These are phyloP conservation scores for Sigmodon hispidus DNA, from an alignment of 2,113 vertebrate species.

Conservation along the genomic window DNA sequence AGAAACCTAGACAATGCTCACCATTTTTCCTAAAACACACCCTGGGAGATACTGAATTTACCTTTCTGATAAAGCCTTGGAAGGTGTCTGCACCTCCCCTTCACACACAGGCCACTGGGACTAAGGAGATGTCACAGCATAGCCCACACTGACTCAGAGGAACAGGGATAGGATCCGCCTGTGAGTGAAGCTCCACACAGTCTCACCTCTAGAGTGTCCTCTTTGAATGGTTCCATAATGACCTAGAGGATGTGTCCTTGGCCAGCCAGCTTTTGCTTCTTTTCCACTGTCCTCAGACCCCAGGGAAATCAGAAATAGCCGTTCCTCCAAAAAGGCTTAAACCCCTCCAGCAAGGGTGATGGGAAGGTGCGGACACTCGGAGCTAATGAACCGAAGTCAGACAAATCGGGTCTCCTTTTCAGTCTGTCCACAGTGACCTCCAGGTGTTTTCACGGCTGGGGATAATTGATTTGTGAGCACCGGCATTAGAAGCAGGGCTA, in stretches of 20 bases:
- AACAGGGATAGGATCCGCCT: fast-evolving
- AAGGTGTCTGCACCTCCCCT: neutral
- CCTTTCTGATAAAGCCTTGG: neutral
- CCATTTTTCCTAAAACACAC: neutral
- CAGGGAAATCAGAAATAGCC: slow-evolving; percentile 31
- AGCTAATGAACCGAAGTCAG: neutral
- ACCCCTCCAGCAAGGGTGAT: slow-evolving; percentile 53
- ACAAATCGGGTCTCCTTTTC: neutral
- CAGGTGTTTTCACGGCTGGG: slow-evolving; percentile 64
- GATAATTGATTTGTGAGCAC: slow-evolving; percentile 39
- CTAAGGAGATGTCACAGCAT: fast-evolving
- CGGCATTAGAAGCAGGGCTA: neutral
- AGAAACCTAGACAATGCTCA: neutral
- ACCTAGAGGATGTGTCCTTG: neutral
- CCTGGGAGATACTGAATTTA: neutral
- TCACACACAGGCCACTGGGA: neutral
- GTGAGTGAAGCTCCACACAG: neutral
- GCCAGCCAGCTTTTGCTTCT: neutral
- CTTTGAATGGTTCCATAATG: neutral
- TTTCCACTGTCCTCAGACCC: neutral
- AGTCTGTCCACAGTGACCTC: slow-evolving; percentile 78
- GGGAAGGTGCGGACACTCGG: slow-evolving; percentile 58
- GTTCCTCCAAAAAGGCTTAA: neutral
- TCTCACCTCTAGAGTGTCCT: neutral
- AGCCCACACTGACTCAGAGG: neutral